phyloP scores from a whole-genome alignment of 2,888 invertebrate genomes.

The Cerastoderma edule region DNA sequence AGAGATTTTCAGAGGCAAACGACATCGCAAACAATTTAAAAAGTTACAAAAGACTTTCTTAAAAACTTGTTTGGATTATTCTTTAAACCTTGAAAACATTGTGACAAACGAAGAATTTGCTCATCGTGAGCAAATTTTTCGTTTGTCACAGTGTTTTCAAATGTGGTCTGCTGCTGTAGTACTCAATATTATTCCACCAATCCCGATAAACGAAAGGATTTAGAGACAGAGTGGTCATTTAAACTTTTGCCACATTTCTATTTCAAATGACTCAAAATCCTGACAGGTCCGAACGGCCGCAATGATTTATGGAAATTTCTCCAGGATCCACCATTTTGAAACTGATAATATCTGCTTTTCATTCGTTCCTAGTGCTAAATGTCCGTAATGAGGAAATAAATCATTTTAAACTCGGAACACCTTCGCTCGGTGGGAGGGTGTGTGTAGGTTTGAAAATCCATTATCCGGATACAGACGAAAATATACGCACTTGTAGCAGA shows the following conservation, averaged over 20 bases:
- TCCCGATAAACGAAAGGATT: too few species aligned
- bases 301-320: slow-evolving; percentile 15
- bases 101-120: neutral
- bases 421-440: too few species aligned
- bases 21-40: too few species aligned
- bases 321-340: neutral
- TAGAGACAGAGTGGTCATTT: neutral
- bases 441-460: too few species aligned
- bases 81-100: neutral
- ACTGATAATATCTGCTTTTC: slow-evolving; percentile 17
- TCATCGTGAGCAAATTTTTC: neutral
- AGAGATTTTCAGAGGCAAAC: too few species aligned
- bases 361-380: slow-evolving; percentile 2
- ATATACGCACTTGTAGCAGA: too few species aligned
- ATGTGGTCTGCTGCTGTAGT: too few species aligned
- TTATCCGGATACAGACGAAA: too few species aligned
- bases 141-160: neutral
- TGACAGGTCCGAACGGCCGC: neutral
- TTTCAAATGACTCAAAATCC: slow-evolving; percentile 9
- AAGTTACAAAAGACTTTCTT: too few species aligned
- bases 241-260: slow-evolving; percentile 5
- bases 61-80: too few species aligned
- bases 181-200: too few species aligned
- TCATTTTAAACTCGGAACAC: slow-evolving; percentile 16
- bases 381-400: slow-evolving; percentile 13